phyloP scores from a whole-genome alignment of 1,140 invertebrate species.

The Pseudomyrmex dendroicus region DNA sequence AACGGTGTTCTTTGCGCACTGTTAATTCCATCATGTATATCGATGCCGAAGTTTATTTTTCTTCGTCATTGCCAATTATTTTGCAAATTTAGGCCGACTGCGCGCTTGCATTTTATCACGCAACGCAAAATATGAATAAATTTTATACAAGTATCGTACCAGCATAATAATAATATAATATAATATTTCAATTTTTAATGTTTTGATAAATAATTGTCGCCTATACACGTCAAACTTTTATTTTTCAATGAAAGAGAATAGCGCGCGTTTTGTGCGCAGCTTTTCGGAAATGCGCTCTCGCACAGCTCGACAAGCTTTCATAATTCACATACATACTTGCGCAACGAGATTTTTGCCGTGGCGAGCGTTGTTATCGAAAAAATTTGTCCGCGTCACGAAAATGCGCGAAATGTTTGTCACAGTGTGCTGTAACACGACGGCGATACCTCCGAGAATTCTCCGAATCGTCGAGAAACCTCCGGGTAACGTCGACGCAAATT shows the following conservation, averaged over 20 bases:
- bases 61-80: background rate
- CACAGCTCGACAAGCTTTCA: background rate
- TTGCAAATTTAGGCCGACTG: background rate
- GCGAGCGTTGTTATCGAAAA: constrained; percentile 20
- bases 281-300: background rate
- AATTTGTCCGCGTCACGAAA: constrained; percentile 28
- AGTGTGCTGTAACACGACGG: constrained; percentile 14
- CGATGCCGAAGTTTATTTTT: background rate
- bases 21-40: background rate
- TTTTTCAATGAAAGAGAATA: no score
- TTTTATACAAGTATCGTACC: background rate
- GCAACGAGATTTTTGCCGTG: constrained; percentile 19
- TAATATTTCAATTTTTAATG: background rate
- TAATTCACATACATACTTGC: background rate
- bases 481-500: constrained; percentile 18
- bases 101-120: background rate
- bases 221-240: no score
- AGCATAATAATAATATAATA: no score
- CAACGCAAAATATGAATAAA: constrained; percentile 19
- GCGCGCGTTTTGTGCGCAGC: background rate
- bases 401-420: constrained; percentile 31
- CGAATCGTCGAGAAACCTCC: constrained; percentile 1
- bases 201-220: background rate
- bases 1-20: background rate
- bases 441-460: constrained; percentile 14